These are phyloP conservation scores for Daubentonia madagascariensis DNA, from an alignment of 2,113 vertebrate genomes.

Conservation along the genomic window DNA sequence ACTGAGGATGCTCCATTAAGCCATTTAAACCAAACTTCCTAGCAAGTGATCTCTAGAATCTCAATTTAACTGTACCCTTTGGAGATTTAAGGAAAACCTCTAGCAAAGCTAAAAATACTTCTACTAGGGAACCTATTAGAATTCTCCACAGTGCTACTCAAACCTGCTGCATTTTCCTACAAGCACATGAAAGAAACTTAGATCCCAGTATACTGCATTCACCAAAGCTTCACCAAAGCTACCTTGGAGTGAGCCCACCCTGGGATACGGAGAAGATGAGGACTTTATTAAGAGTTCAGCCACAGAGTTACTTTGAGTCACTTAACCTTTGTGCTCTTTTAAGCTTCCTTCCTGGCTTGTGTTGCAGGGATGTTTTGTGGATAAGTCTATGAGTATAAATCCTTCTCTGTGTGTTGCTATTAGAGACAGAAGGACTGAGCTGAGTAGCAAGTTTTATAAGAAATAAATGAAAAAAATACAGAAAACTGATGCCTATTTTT, in stretches of 20 bases:
- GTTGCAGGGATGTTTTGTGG: neutral
- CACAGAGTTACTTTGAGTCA: neutral
- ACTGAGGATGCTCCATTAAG: neutral
- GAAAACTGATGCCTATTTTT: neutral
- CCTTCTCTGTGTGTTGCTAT: neutral
- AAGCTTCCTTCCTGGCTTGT: neutral
- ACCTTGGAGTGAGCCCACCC: neutral
- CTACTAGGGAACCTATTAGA: neutral
- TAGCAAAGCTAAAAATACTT: neutral
- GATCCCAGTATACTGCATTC: neutral
- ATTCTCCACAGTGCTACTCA: neutral
- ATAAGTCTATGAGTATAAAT: neutral
- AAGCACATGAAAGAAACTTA: slow-evolving; percentile 12
- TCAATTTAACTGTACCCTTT: neutral
- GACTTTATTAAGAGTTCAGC: neutral
- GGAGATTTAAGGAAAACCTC: neutral
- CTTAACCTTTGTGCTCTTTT: slow-evolving; percentile 19
- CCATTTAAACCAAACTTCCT: neutral
- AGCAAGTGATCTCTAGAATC: neutral
- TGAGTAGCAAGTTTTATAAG: neutral
- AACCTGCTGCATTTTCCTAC: slow-evolving; percentile 13
- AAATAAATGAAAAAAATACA: neutral
- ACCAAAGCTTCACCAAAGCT: neutral
- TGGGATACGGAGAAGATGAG: neutral
- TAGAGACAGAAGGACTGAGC: neutral